Base-by-base conservation (phyloP, 1,140 invertebrate species). In the Apis cerana region DNA sequence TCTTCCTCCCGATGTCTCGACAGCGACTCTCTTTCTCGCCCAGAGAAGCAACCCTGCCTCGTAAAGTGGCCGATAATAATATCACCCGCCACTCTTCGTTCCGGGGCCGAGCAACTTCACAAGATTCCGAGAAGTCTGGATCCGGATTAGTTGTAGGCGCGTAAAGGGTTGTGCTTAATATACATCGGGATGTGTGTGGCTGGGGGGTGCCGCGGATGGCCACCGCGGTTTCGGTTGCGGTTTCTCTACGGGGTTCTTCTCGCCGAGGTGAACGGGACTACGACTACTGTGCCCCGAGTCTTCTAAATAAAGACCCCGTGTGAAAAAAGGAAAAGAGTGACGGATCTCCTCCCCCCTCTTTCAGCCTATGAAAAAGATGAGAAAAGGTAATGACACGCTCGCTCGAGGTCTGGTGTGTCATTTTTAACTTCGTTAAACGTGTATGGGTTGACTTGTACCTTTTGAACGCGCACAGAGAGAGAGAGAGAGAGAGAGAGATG, bases 61-160 rank as follows among this genome's bases (percentile, higher is more conserved):
- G 43, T 81, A 59, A 76, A 69, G 43, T 54, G 23, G 8, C 27
- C 64, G 33, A 76, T 76, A 82, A 81, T 82, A 82, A 76, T 76
- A 68, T 82, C 54, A 75, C 48, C 62, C 33, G 50, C 52, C 80
- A 69, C 52, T 75, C 59, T 72, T 68, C 64, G 71, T 70, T 62
- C 65, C 76, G 81, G 76, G 76, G 52, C 61, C 9, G 62, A 23
- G 12, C 75, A 68, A 56, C 56, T 80, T 75, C 58, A 62, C 62
- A 62, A 83, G 74, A 74, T 89, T 89, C 88, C 17, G 65, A 88
- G 88, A 89, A 89, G 85, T 83, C 85, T 80, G 76, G 33, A 89
- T 88, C 56, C 67, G 85, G 86, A 88, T 83, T 89, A 52, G 85
- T 88, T 85, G 59, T 80, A 72, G 75, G 67, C 62, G 76, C 33